These are phyloP conservation scores for Scomber colias DNA, from an alignment of 2,113 vertebrate species.

Conservation along the genomic window DNA sequence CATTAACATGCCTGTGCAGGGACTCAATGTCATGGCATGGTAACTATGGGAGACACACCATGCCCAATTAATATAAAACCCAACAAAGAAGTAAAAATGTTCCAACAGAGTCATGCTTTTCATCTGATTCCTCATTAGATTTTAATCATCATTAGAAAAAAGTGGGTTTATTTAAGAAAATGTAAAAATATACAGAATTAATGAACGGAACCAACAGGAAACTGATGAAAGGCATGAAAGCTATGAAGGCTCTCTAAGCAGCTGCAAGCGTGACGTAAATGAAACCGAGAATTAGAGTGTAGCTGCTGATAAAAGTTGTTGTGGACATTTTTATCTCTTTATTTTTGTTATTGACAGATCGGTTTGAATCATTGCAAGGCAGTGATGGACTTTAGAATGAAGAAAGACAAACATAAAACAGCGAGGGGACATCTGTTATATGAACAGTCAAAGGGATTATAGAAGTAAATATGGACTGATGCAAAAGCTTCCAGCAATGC, in stretches of 20 bases:
- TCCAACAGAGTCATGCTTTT: neutral
- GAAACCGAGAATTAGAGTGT: too few relatives aligned
- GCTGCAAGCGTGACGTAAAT: too few relatives aligned
- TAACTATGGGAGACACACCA: slow-evolving; percentile 33
- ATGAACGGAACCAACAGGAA: neutral
- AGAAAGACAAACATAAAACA: neutral
- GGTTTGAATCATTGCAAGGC: neutral
- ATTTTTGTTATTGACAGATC: neutral
- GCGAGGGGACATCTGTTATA: neutral
- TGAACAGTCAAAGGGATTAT: too few relatives aligned
- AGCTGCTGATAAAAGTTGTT: too few relatives aligned
- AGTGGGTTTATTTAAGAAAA: neutral
- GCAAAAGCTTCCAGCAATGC: neutral
- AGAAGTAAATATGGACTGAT: too few relatives aligned
- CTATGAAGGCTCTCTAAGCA: too few relatives aligned
- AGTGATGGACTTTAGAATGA: neutral
- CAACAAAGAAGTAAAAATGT: neutral
- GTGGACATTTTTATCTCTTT: neutral
- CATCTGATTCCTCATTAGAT: neutral
- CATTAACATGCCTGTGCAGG: slow-evolving; percentile 68
- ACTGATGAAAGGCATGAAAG: neutral
- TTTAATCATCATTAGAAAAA: too few relatives aligned
- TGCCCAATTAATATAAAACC: slow-evolving; percentile 45
- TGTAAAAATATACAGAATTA: neutral
- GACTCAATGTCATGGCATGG: slow-evolving; percentile 62